Percentiles rank a stretch among this genome's conserved stretches.
phyloP scores from a whole-genome alignment of 1,140 invertebrate genomes.

The Zaprionus capensis region DNA sequence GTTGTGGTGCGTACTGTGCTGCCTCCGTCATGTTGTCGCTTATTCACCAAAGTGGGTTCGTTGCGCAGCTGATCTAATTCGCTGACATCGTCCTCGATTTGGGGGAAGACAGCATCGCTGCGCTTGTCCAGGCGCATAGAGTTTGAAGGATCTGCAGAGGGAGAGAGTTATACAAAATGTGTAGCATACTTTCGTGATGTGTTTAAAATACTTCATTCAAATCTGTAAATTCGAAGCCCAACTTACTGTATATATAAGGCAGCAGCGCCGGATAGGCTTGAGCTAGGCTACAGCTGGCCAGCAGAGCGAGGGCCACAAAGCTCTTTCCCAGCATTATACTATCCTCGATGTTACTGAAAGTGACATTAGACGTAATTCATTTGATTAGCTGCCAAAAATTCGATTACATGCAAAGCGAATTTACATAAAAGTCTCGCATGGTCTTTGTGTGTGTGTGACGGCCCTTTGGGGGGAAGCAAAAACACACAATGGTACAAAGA shows the following conservation, averaged over 20 bases:
- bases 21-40: conserved; percentile 65
- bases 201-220: not conserved
- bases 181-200: not conserved
- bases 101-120: conserved; percentile 47
- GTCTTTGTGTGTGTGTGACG: conserved; percentile 5
- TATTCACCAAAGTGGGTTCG: conserved; percentile 38
- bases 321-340: conserved; percentile 52
- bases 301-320: conserved; percentile 56
- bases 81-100: conserved; percentile 77
- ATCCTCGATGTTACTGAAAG: conserved; percentile 49
- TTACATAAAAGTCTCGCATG: conserved; percentile 20
- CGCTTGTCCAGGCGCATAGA: conserved; percentile 23
- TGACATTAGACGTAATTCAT: conserved; percentile 62
- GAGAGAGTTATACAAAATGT: not conserved
- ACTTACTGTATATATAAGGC: conserved; percentile 73
- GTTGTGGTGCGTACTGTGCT: conserved; percentile 66
- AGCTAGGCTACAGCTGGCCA: conserved; percentile 62
- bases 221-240: not conserved
- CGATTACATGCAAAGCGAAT: conserved; percentile 51
- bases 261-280: conserved; percentile 69
- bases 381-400: conserved; percentile 67
- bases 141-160: conserved; percentile 50
- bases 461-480: conserved; percentile 19
- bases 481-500: conserved; percentile 31
- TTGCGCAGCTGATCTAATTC: conserved; percentile 74